A percentile compares a stretch with the other conserved stretches of the same genome.
phyloP scores from a whole-genome alignment of 2,888 invertebrate species.

The Conchocele bisecta region DNA sequence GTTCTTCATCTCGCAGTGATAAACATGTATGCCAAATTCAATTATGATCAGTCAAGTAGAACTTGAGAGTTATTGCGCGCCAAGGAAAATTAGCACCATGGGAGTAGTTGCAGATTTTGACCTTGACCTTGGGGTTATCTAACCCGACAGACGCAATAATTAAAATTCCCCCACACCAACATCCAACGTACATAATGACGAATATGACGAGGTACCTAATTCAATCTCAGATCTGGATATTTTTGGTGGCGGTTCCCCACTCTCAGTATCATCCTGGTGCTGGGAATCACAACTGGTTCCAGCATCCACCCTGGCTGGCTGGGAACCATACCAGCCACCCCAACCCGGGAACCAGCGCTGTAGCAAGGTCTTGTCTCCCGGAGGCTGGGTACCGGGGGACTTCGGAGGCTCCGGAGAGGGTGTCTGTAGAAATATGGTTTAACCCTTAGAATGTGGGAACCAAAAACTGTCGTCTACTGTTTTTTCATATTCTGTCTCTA shows the following conservation, averaged over 20 bases:
- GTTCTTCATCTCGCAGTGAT: no score
- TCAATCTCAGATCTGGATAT: conserved; percentile 49
- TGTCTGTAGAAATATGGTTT: conserved; percentile 27
- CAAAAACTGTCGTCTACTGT: no score
- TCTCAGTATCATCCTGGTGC: not conserved
- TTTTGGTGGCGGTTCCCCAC: conserved; percentile 51
- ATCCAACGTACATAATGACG: not conserved
- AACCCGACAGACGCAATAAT: no score
- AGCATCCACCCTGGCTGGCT: conserved; percentile 8
- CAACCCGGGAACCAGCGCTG: conserved; percentile 97
- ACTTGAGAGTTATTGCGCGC: no score
- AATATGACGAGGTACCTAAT: conserved; percentile 32
- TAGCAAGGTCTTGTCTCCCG: conserved; percentile 86
- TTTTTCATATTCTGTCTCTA: no score
- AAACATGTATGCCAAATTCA: no score
- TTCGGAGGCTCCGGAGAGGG: conserved; percentile 35
- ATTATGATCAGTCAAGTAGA: no score
- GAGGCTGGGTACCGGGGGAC: conserved; percentile 9
- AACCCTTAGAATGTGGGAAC: no score
- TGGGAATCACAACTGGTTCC: conserved; percentile 34
- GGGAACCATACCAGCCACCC: conserved; percentile 90
- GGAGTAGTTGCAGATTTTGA: no score
- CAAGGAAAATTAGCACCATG: no score
- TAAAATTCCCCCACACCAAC: no score
- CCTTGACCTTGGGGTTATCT: no score